Evolutionary conservation across 2,113 vertebrate species (phyloP).

Genomic region (Amblyornis subalaris): DNA sequence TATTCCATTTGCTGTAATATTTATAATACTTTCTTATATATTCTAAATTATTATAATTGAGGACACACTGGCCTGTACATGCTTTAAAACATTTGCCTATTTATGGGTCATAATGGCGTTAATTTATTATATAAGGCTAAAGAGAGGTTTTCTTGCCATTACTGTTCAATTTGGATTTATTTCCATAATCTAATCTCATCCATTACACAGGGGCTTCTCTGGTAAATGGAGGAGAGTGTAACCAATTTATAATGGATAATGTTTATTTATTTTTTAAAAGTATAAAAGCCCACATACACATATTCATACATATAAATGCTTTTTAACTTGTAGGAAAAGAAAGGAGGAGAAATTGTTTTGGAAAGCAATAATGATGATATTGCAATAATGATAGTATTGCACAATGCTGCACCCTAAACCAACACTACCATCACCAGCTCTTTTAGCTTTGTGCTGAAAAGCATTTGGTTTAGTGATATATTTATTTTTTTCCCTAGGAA

Average conservation of each 20-base stretch:
- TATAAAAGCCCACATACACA: too few relatives aligned
- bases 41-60: neutral
- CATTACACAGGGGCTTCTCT: neutral
- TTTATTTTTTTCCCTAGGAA: slow-evolving; percentile 4
- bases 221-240: neutral
- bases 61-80: neutral
- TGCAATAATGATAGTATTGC: neutral
- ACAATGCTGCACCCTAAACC: neutral
- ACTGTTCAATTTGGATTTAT: neutral
- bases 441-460: neutral
- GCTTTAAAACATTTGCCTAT: neutral
- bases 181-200: neutral
- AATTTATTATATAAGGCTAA: neutral
- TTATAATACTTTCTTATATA: neutral
- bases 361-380: neutral
- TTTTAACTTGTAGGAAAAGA: neutral
- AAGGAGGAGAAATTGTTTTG: neutral
- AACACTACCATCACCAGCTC: neutral
- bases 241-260: neutral
- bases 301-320: neutral
- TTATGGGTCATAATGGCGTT: neutral
- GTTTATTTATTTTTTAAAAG: neutral
- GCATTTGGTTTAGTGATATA: slow-evolving; percentile 6
- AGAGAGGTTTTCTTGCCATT: neutral
- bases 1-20: neutral